phyloP scores from a whole-genome alignment of 2,797 vertebrate species.

The Taenioides sp. region DNA sequence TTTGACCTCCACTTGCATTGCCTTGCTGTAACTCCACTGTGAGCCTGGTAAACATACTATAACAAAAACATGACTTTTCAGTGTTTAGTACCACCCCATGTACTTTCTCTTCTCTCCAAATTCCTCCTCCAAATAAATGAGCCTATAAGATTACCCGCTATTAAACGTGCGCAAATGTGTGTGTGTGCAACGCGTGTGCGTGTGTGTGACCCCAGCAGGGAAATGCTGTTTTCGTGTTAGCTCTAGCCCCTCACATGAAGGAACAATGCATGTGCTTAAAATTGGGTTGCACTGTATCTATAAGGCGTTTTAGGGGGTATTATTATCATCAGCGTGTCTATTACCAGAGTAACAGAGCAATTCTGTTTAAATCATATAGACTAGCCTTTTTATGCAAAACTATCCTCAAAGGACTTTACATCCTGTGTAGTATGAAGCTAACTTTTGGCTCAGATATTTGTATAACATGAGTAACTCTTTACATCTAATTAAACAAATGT shows the following conservation, averaged over 20 bases:
- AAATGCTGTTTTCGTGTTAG: constrained; percentile 2
- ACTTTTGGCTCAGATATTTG: background rate
- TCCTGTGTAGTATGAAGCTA: background rate
- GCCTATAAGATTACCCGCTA: constrained; percentile 17
- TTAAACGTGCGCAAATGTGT: constrained; percentile 4
- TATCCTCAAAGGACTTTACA: background rate
- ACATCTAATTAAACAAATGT: no score
- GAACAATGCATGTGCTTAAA: background rate
- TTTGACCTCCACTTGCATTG: background rate
- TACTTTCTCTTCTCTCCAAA: constrained; percentile 8
- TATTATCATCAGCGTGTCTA: background rate
- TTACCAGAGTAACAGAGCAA: background rate
- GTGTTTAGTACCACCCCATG: background rate
- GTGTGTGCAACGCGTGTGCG: constrained; percentile 4
- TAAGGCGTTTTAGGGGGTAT: no score
- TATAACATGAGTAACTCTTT: no score
- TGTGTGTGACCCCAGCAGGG: constrained; percentile 9
- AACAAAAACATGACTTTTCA: constrained; percentile 16
- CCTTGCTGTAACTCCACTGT: background rate
- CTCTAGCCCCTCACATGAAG: background rate
- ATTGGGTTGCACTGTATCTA: no score
- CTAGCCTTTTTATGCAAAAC: background rate
- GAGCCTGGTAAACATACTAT: constrained; percentile 15
- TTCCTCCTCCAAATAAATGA: constrained; percentile 17
- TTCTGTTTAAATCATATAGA: background rate